Percentiles rank a stretch among this genome's conserved stretches.
Conservation (phyloP, 2,113 vertebrate species). For the Tringa solitaria region DNA sequence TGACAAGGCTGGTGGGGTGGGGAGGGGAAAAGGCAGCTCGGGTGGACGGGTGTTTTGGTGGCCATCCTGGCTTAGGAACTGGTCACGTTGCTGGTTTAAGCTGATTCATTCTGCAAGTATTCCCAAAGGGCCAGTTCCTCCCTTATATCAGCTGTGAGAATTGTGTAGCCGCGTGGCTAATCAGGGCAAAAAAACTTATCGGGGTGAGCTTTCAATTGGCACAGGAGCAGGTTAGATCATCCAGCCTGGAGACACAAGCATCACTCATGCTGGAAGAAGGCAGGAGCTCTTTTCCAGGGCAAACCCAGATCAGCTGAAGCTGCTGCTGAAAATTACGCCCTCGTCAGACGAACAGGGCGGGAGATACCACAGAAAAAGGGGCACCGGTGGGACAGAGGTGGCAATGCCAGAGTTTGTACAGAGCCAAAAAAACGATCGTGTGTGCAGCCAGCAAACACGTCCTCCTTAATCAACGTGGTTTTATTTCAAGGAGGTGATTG, state of each 20-base stretch:
- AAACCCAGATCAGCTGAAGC: background rate
- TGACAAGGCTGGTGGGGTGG: background rate
- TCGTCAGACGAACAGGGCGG: background rate
- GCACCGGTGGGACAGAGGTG: background rate
- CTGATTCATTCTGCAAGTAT: background rate
- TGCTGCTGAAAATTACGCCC: background rate
- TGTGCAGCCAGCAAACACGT: background rate
- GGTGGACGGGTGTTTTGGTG: background rate
- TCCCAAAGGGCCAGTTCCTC: background rate
- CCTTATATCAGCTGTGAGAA: background rate
- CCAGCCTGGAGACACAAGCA: background rate
- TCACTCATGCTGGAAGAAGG: background rate
- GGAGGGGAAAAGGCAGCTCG: background rate
- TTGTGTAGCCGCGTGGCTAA: background rate
- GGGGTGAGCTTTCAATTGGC: background rate
- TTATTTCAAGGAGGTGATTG: background rate
- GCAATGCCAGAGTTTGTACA: background rate
- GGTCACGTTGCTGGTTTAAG: background rate
- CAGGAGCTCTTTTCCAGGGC: background rate
- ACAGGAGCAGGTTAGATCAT: background rate
- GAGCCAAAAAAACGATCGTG: background rate
- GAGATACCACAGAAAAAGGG: background rate
- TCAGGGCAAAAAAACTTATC: background rate
- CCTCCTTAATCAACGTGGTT: background rate
- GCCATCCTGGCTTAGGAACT: background rate